Base-by-base conservation (phyloP, 2,888 invertebrate genomes). In the Calameuta idolon region DNA sequence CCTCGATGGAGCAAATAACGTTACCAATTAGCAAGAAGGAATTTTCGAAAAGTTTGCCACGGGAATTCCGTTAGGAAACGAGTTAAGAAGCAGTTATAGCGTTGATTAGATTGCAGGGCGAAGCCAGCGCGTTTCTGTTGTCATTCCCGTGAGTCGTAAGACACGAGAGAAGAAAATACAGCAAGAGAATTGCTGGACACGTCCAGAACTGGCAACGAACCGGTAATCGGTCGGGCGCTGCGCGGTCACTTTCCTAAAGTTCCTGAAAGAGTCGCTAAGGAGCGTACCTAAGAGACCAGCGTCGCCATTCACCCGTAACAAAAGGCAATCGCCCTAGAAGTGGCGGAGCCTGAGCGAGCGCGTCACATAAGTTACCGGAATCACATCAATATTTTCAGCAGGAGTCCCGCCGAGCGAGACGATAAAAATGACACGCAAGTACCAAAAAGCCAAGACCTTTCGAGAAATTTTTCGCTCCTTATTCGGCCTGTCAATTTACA, bases 321-420 rank as follows among this genome's bases (percentile, higher is more conserved):
- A 88, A 88, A 88, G 88, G 88, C 89, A 89, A 89, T 88, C 87
- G 86, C 84, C 82, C 83, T 85, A 81, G 82, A 87, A 87, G 85
- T 84, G 83, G 86, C 81, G 84, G 83, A 86, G 82, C 86, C 84
- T 85, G 83, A 85, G 82, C 82, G 83, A 84, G 84, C 85, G 75
- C 84, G 76, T 83, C 81, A 84, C 88, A 86, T 88, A 88, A 87
- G 83, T 89, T 86, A 86, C 86, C 85, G 83, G 84, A 84, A 88
- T 88, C 85, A 83, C 84, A 82, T 84, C 87, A 85, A 87, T 87
- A 87, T 87, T 87, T 88, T 81, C 15, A 37, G 37, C 12, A 5
- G 15, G 40, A 40, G 5, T 15, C 15, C 40, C 40, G 15, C 40
- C 15, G 15, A 15, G 40, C 40, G 15, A 5, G 15, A 40, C 15